phyloP scores from a whole-genome alignment of 2,113 vertebrate species.

The Xiphophorus hellerii region DNA sequence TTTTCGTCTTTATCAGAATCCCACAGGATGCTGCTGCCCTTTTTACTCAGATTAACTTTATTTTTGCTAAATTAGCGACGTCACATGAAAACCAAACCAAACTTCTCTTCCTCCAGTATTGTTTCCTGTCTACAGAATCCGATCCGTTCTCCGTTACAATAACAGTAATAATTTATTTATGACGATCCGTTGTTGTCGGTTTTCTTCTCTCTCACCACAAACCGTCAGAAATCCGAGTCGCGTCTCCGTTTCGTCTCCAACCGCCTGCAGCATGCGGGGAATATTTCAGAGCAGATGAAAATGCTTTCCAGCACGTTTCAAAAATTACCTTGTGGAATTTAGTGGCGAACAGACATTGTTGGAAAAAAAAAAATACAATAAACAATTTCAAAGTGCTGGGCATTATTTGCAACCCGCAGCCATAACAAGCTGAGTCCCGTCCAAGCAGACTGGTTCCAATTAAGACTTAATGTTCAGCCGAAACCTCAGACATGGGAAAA shows the following conservation, averaged over 20 bases:
- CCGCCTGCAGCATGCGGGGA: constrained; percentile 28
- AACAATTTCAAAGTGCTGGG: constrained; percentile 42
- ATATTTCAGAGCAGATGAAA: constrained; percentile 13
- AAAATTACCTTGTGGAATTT: constrained; percentile 43
- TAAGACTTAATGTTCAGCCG: constrained; percentile 22
- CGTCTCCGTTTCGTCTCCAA: constrained; percentile 22
- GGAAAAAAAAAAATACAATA: constrained; percentile 32
- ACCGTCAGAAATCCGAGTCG: background rate
- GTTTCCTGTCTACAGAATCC: background rate
- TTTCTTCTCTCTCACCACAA: constrained; percentile 1
- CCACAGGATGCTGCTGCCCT: no score
- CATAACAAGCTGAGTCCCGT: constrained; percentile 16
- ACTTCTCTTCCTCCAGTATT: background rate
- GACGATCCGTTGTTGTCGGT: constrained; percentile 14
- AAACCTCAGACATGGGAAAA: constrained; percentile 34
- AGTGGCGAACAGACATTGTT: constrained; percentile 7
- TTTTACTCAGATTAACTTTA: no score
- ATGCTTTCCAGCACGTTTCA: background rate
- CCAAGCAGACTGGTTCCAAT: constrained; percentile 50
- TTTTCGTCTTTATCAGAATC: no score
- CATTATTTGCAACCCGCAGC: constrained; percentile 19
- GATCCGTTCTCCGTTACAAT: no score
- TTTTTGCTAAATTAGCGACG: no score
- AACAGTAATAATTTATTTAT: background rate
- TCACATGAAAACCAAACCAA: no score